Base-by-base conservation (phyloP, 1,140 invertebrate species). In the Pollicipes pollicipes region DNA sequence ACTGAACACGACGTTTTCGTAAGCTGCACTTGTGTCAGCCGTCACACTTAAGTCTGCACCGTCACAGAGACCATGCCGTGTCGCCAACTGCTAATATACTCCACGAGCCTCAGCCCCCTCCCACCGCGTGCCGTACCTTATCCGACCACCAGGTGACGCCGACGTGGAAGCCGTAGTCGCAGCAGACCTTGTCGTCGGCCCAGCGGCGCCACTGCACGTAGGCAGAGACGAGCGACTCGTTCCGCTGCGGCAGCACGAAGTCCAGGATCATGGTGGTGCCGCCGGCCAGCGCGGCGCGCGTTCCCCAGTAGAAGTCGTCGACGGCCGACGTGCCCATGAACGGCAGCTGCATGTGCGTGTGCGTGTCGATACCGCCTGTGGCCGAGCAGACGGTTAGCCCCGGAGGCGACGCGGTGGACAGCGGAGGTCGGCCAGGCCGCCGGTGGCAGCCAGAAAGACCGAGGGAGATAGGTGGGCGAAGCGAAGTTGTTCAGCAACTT, bases 161-260 rank as follows among this genome's bases (percentile, higher is more conserved):
- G 0, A 97, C 87, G 80, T 99, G 97, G 17, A 99, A 82, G 1
- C 82, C 88, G 81, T 97, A 99, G 83, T 99, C 97, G 81, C 97
- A 99, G 79, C 95, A 98, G 0, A 97, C 95, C 83, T 97, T 97
- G 68, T 86, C 86, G 79, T 99, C 96, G 27, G 97, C 97, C 80
- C 88, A 90, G 69, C 85, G 80, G 70, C 95, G 84, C 86, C 92
- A 98, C 77, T 90, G 88, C 70, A 93, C 86, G 79, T 95, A 98
- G 2, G 92, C 91, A 73, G 97, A 93, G 0, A 98, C 75, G 13
- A 97, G 82, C 3, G 90, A 91, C 76, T 94, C 88, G 16, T 87
- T 88, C 77, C 88, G 88, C 76, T 88, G 84, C 1, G 92, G 75
- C 30, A 75, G 63, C 21, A 69, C 75, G 70, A 75, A 75, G 68